Evolutionary conservation across 2,113 vertebrate genomes (phyloP).

Genomic region (Cyprinus carpio): DNA sequence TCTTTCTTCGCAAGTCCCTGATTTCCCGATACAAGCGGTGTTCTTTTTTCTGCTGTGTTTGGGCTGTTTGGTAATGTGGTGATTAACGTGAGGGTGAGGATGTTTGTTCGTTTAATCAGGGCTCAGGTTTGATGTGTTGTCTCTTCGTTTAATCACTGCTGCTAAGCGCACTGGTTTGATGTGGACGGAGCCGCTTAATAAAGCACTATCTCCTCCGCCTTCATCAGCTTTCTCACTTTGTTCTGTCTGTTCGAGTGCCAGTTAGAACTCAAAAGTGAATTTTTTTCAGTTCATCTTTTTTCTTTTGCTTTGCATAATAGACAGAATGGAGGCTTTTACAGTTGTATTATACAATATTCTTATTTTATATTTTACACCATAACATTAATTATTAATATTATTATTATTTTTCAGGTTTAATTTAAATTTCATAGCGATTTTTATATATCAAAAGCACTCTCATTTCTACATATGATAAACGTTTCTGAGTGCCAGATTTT

Average conservation of each 20-base stretch:
- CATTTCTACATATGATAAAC: background rate
- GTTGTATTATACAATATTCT: background rate
- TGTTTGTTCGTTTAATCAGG: conserved; percentile 73
- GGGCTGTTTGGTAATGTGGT: conserved; percentile 64
- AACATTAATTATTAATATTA: background rate
- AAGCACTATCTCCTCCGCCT: conserved; percentile 73
- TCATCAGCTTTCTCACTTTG: conserved; percentile 72
- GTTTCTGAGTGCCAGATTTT: background rate
- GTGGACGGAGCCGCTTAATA: conserved; percentile 77
- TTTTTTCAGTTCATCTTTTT: conserved; percentile 26
- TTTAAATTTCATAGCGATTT: background rate
- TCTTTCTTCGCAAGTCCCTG: conserved; percentile 65
- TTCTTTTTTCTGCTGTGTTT: conserved; percentile 56
- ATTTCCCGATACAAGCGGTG: conserved; percentile 63
- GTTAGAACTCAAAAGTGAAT: conserved; percentile 51
- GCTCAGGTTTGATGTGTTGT: conserved; percentile 79
- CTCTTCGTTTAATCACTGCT: conserved; percentile 75
- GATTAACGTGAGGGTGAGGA: conserved; percentile 69
- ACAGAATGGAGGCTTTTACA: background rate
- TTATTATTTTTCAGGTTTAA: background rate
- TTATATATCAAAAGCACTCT: background rate
- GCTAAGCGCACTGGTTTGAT: conserved; percentile 75
- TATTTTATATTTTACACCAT: background rate
- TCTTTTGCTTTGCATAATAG: background rate
- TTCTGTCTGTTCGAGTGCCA: conserved; percentile 56